phyloP scores from a whole-genome alignment of 2,113 vertebrate species.

The Boleophthalmus pectinirostris region DNA sequence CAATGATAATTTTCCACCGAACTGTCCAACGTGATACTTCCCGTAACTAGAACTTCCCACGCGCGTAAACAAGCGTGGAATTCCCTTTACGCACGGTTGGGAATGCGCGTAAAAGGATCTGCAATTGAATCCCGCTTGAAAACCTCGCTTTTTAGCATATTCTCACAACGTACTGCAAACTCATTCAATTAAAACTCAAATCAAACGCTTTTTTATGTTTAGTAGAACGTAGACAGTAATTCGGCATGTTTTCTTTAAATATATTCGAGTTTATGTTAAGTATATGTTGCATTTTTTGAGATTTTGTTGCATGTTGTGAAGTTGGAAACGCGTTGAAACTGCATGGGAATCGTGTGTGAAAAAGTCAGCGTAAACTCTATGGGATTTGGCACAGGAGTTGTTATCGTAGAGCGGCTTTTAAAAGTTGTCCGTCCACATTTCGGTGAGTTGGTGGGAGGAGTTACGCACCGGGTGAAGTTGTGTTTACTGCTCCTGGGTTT shows the following conservation, averaged over 20 bases:
- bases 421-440: not conserved
- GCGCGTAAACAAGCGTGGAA: slow-evolving; percentile 33
- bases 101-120: not conserved
- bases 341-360: not conserved
- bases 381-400: not conserved
- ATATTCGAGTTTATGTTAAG: not conserved
- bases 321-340: not conserved
- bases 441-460: not conserved
- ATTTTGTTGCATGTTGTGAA: not conserved
- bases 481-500: not conserved
- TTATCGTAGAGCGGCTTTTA: not conserved
- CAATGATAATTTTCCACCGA: not conserved
- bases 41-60: not conserved
- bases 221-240: not conserved
- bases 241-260: not conserved
- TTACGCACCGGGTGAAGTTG: too few species aligned
- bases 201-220: too few species aligned
- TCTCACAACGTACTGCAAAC: not conserved
- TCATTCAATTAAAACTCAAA: not conserved
- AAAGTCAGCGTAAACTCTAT: not conserved
- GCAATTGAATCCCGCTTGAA: slow-evolving; percentile 2
- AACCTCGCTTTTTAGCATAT: not conserved
- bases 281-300: not conserved
- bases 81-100: slow-evolving; percentile 34
- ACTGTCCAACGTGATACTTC: not conserved